Evolutionary conservation across 2,888 invertebrate species (phyloP).

Genomic region (Marronus borbonicus): DNA sequence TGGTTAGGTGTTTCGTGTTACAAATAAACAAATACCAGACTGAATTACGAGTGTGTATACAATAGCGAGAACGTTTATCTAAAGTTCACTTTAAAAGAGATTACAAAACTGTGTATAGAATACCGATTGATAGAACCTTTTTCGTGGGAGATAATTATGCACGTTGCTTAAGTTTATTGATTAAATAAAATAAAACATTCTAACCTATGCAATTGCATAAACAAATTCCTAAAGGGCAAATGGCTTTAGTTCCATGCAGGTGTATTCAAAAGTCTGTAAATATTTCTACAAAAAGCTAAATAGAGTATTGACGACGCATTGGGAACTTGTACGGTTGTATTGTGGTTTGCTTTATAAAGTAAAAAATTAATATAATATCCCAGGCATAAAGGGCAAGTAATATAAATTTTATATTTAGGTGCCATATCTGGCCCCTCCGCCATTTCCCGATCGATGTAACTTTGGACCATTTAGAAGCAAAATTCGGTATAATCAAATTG

Average conservation of each 20-base stretch:
- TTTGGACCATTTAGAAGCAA: too few relatives aligned
- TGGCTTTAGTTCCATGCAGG: neutral
- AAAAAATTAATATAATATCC: too few relatives aligned
- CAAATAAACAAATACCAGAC: conserved; percentile 39
- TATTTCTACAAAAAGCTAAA: neutral
- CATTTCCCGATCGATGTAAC: too few relatives aligned
- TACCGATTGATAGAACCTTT: neutral
- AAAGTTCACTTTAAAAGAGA: conserved; percentile 4
- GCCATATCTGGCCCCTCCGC: too few relatives aligned
- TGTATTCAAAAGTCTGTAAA: neutral
- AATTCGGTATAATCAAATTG: too few relatives aligned
- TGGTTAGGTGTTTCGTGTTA: conserved; percentile 22
- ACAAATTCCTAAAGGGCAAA: neutral
- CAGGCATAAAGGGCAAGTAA: too few relatives aligned
- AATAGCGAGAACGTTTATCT: conserved; percentile 20
- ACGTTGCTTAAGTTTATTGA: neutral
- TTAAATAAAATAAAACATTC: conserved; percentile 29
- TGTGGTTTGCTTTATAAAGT: too few relatives aligned
- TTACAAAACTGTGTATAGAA: conserved; percentile 22
- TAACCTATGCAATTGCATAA: conserved; percentile 8
- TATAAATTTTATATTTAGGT: too few relatives aligned
- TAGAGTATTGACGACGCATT: too few relatives aligned
- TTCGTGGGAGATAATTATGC: neutral
- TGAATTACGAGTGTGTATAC: conserved; percentile 19
- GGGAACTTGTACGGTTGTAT: too few relatives aligned